Base-by-base conservation (phyloP, 2,797 vertebrate species). In the Hephaestus fuliginosus region DNA sequence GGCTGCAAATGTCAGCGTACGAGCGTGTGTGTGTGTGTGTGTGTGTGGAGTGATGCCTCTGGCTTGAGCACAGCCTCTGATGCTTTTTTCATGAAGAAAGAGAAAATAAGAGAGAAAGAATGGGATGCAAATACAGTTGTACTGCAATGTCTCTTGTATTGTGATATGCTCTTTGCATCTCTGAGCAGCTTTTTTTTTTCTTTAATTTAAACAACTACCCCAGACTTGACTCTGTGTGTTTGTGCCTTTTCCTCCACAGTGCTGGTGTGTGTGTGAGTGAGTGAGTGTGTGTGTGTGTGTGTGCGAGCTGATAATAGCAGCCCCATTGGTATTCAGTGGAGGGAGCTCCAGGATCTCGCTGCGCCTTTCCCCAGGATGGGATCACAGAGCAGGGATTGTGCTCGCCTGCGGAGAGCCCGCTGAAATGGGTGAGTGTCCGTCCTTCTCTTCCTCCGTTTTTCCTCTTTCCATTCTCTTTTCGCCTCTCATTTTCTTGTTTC, bases 321-420 rank as follows among this genome's bases (percentile, higher is more conserved):
- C 89, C 90, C 92, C 88, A 96, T 96, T 96, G 94, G 95, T 96
- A 96, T 96, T 96, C 95, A 92, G 92, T 64, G 89, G 89, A 94
- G 90, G 90, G 89, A 93, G 91, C 91, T 93, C 93, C 91, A 87
- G 92, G 91, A 94, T 94, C 94, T 94, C 93, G 92, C 94, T 94
- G 92, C 91, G 92, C 93, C 92, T 93, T 93, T 92, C 89, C 92
- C 93, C 91, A 88, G 95, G 94, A 94, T 92, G 93, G 93, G 90
- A 95, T 94, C 95, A 96, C 95, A 96, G 95, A 95, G 95, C 94
- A 74, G 91, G 95, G 94, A 95, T 96, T 96, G 95, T 96, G 90
- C 94, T 95, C 76, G 91, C 82, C 93, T 91, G 92, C 89, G 89
- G 93, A 94, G 88, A 93, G 92, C 86, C 88, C 81, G 64, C 86